Evolutionary conservation across 2,888 invertebrate genomes (phyloP).

Genomic region (Protodeltote pygarga): DNA sequence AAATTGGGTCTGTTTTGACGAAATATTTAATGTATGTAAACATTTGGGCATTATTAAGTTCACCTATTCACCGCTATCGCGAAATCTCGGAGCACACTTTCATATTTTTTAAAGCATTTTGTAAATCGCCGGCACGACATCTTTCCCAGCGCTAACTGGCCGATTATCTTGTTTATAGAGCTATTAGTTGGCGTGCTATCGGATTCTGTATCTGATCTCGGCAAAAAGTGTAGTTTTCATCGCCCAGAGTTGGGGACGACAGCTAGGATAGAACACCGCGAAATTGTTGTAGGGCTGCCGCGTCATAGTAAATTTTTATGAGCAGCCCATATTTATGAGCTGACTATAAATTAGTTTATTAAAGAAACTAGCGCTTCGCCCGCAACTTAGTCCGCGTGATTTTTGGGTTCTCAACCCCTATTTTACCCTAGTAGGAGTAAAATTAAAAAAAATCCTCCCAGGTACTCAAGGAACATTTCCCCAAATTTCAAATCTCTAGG

Average conservation of each 20-base stretch:
- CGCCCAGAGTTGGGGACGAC: slow-evolving; percentile 56
- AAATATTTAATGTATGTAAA: slow-evolving; percentile 21
- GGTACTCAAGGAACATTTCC: too few species aligned
- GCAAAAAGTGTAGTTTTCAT: slow-evolving; percentile 82
- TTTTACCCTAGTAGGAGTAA: too few species aligned
- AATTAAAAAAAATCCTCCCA: too few species aligned
- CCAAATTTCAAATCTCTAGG: too few species aligned
- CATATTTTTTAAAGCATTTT: slow-evolving; percentile 57
- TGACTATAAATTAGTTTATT: too few species aligned
- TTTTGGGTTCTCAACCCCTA: too few species aligned
- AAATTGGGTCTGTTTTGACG: slow-evolving; percentile 15
- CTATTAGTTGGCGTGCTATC: slow-evolving; percentile 80
- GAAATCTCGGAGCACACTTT: slow-evolving; percentile 41
- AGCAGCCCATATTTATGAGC: too few species aligned
- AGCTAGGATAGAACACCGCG: slow-evolving; percentile 44
- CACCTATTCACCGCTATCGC: slow-evolving; percentile 43
- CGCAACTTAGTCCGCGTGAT: too few species aligned
- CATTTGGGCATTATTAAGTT: slow-evolving; percentile 26
- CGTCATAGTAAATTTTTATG: not conserved
- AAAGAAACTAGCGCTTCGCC: too few species aligned
- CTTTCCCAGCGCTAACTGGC: slow-evolving; percentile 74
- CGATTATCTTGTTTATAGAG: slow-evolving; percentile 84
- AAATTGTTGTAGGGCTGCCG: slow-evolving; percentile 55
- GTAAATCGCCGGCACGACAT: slow-evolving; percentile 55
- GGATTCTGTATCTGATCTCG: slow-evolving; percentile 74